These are phyloP conservation scores for Eupeodes luniger DNA, from an alignment of 2,888 invertebrate species.

Conservation along the genomic window DNA sequence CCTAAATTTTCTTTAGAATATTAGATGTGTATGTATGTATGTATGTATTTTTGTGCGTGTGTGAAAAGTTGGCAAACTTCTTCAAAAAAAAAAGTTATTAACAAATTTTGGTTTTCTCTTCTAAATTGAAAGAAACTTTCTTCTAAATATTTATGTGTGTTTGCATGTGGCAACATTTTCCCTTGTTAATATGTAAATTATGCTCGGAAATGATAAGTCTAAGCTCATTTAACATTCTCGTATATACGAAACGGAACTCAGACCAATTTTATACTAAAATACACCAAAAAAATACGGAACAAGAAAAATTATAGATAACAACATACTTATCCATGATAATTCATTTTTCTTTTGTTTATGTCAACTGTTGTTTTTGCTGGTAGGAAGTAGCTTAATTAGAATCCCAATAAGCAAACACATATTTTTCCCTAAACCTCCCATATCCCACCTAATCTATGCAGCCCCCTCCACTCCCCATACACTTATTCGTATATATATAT, in stretches of 20 bases:
- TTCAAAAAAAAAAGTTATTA: neutral
- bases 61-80: conserved; percentile 1
- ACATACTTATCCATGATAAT: conserved; percentile 73
- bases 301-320: conserved; percentile 54
- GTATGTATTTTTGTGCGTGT: neutral
- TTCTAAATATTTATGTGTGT: neutral
- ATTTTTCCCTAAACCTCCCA: neutral
- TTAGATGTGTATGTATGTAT: neutral
- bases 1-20: neutral
- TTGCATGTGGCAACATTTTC: neutral
- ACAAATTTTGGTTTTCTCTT: neutral
- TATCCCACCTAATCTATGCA: neutral
- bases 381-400: conserved; percentile 69
- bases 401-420: conserved; percentile 52
- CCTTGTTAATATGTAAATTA: conserved; percentile 46
- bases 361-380: conserved; percentile 47
- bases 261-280: conserved; percentile 31
- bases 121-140: conserved; percentile 47
- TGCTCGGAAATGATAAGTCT: conserved; percentile 48
- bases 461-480: neutral
- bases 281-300: conserved; percentile 30
- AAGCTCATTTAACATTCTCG: conserved; percentile 24
- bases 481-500: neutral
- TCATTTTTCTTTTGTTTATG: conserved; percentile 54
- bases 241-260: conserved; percentile 20